Evolutionary conservation across 2,888 invertebrate species (phyloP), one percentile per base, ranked within the genome.

Genomic region (Drosophila subsilvestris): DNA sequence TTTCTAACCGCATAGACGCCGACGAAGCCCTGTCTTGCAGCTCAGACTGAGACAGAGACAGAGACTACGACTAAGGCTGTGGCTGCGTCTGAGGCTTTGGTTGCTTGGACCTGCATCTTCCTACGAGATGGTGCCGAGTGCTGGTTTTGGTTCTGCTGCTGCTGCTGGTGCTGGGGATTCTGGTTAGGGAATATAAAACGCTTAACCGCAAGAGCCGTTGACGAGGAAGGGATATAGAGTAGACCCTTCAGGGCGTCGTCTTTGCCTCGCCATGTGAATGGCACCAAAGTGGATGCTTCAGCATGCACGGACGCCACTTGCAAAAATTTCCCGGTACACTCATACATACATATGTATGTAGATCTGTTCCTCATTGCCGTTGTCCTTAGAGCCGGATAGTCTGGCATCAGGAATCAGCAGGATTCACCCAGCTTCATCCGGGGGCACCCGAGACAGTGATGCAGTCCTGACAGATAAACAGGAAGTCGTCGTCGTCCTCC

Each of bases 301-400:
- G 85, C 85, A 85, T 85, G 85, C 89, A 88, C 85, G 89, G 81
- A 77, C 85, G 77, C 77, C 87, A 85, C 89, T 85, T 87, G 77
- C 66, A 43, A 68, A 53, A 37, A 37, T 37, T 37, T 37, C 37
- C 37, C 37, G 7, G 2, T 37, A 37, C 37, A 37, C 37, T n/a
- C 37, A 7, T n/a, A 37, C 37, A 2, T 12, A 7, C 12, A n/a
- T n/a, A 37, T 1, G 2, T 37, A 3, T 37, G 14, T 14, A 4
- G 14, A 2, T 54, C 47, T 42, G 67, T 65, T 67, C 29, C 8
- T 1, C 42, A 18, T 20, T 5, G 32, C 6, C 14, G 14, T 10
- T 25, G 32, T 17, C 14, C 50, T n/a, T 47, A 25, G 37, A 37
- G 37, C 42, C 42, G 55, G 47, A 8, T 42, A 47, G 66, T 66